These are phyloP conservation scores for Nothobranchius furzeri DNA, from an alignment of 2,113 vertebrate genomes.

Conservation along the genomic window DNA sequence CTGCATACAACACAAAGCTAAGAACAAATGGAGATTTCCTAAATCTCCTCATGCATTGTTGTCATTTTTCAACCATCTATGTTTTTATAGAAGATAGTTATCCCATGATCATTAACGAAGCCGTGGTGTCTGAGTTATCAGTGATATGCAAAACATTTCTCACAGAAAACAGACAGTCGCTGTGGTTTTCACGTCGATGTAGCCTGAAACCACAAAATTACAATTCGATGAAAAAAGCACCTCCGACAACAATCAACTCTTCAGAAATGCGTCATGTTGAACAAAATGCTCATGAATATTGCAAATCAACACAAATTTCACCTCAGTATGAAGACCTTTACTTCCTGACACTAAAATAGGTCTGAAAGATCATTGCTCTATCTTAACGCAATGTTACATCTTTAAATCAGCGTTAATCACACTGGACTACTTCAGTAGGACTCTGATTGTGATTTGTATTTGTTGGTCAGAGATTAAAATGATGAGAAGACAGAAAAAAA, in stretches of 20 bases:
- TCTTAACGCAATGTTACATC: neutral
- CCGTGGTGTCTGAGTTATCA: too few relatives aligned
- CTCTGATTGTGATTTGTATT: slow-evolving; percentile 48
- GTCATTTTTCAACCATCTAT: too few relatives aligned
- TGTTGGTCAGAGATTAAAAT: slow-evolving; percentile 17
- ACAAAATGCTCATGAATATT: slow-evolving; percentile 32
- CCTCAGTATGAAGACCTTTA: slow-evolving; percentile 4
- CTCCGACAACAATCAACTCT: slow-evolving; percentile 32
- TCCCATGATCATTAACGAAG: neutral
- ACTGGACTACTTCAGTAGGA: slow-evolving; percentile 14
- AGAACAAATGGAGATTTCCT: too few relatives aligned
- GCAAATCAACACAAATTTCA: slow-evolving; percentile 42
- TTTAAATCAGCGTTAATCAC: slow-evolving; percentile 24
- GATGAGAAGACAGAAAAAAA: neutral
- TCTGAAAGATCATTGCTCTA: slow-evolving; percentile 5
- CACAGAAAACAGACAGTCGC: neutral
- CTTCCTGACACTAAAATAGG: slow-evolving; percentile 37
- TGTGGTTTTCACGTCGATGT: slow-evolving; percentile 30
- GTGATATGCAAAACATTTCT: slow-evolving; percentile 7
- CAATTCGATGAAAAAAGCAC: slow-evolving; percentile 23
- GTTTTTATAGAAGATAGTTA: too few relatives aligned
- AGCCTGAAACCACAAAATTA: slow-evolving; percentile 30
- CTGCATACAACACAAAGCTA: too few relatives aligned
- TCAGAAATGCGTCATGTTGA: slow-evolving; percentile 50
- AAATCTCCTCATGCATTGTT: too few relatives aligned